Base-by-base conservation (phyloP, 2,888 invertebrate species). In the Brenthis hecate region DNA sequence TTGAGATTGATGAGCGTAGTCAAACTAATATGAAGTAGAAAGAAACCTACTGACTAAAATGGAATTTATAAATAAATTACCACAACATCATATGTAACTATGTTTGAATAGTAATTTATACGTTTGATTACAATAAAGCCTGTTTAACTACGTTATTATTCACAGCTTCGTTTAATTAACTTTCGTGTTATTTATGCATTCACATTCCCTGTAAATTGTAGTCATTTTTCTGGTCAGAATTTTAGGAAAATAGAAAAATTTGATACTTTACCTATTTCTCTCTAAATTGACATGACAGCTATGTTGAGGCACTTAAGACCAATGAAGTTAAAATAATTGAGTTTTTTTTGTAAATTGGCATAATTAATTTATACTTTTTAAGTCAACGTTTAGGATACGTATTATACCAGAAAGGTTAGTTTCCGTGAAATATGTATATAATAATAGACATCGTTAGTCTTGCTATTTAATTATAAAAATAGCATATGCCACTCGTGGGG, bases 161-260 rank as follows among this genome's bases (percentile, higher is more conserved):
- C 48, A 50, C 14, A 60, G 48, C 14, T 14, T 48, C n/a, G 28
- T 60, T 60, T 60, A 60, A 60, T 50, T 48, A 50, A 50, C 48
- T 50, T 5, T 50, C n/a, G 3, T 50, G 13, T 60, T 60, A 60
- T 48, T 60, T 60, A 60, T 60, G 58, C 28, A 28, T 11, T 60
- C 48, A 28, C 28, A 60, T 60, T 60, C 48, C n/a, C 48, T 11
- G n/a, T n/a, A 60, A 60, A 60, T 60, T 48, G n/a, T 28, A 60
- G 58, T 8, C n/a, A 60, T 60, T 60, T 60, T 58, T 60, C 58
- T 48, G 48, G 28, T 28, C 48, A n/a, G 13, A 28, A 48, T 28
- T 57, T 58, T 60, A 28, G 48, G 8, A 60, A 50, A n/a, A 50
- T 48, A 28, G n/a, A 28, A 60, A 60, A 60, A 47, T 48, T 28